Evolutionary conservation across 2,888 invertebrate genomes (phyloP), one percentile per base, ranked within the genome.

Genomic region (Poecilus cupreus): DNA sequence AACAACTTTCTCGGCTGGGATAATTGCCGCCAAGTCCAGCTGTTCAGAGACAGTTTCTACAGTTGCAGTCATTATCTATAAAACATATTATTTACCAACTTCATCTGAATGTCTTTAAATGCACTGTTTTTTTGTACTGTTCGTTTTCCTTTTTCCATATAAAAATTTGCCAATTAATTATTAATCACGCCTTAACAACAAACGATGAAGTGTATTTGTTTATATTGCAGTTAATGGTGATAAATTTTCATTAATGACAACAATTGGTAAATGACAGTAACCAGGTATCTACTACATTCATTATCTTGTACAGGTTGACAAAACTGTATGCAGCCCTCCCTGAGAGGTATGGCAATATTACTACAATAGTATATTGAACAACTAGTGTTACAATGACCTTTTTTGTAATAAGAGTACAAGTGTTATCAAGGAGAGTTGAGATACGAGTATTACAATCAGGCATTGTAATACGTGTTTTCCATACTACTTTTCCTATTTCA

Each of bases 1-100:
- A 83, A 95, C 93, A 54, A 93, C 92, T 86, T 92, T 91, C 86
- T 94, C 96, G 0, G 94, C 91, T 70, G 97, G 96, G 86, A 97
- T 93, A 51, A 96, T 94, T 51, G 96, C 95, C 51, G 96, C 96
- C 87, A 97, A 92, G 89, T 98, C 98, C 87, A 97, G 91, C 89
- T 97, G 95, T 88, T 97, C 97, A 82, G 96, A 95, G 84, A 97
- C 96, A 43, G 97, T 97, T 91, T 97, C 96, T 86, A 97, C 97
- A n/a, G 97, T 97, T 22, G 97, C 97, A 85, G 97, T 97, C 95
- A 97, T 96, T 87, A 97, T 96, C 96, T 96, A 91, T 88, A 90
- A 89, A 87, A 87, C 87, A 60, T 82, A 84, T 81, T 70, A 82
- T 78, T 49, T 87, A 88, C 76, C 51, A 76, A 72, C 72, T 72